A percentile compares a stretch with the other conserved stretches of the same genome.
These are phyloP conservation scores for Nemopilema nomurai DNA, from an alignment of 30 jellyfish, hydroid and myxozoan species.

Conservation along the genomic window DNA sequence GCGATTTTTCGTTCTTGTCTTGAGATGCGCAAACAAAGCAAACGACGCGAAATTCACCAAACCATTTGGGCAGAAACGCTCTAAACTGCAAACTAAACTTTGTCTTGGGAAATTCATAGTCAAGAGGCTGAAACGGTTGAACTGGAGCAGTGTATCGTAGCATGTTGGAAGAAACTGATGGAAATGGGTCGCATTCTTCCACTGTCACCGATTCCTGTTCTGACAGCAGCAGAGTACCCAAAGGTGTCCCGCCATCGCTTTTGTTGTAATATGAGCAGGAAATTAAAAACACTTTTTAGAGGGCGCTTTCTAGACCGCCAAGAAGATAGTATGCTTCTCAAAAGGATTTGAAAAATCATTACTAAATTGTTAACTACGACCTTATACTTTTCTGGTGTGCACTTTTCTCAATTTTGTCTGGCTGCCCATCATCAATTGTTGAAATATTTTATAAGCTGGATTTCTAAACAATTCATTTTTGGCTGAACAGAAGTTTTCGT, in stretches of 20 bases:
- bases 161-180: background rate
- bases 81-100: slow-evolving; percentile 19
- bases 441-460: no score
- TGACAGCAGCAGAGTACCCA: background rate
- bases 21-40: slow-evolving; percentile 22
- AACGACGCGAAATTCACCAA: slow-evolving; percentile 26
- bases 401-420: no score
- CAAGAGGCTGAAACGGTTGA: slow-evolving; percentile 16
- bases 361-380: no score
- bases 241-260: slow-evolving; percentile 9
- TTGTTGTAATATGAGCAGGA: background rate
- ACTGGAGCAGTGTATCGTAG: slow-evolving; percentile 14
- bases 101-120: slow-evolving; percentile 31
- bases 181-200: background rate
- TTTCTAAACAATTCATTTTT: no score
- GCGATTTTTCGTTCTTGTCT: slow-evolving; percentile 11
- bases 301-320: no score
- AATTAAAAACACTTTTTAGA: no score
- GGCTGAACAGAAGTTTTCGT: no score
- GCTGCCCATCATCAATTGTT: no score
- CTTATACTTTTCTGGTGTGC: no score
- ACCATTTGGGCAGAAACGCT: slow-evolving; percentile 24
- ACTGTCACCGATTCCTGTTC: slow-evolving; percentile 10
- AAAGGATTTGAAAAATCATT: no score
- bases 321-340: no score